phyloP scores from a whole-genome alignment of 2,797 vertebrate genomes.

The Gambusia yucatana region DNA sequence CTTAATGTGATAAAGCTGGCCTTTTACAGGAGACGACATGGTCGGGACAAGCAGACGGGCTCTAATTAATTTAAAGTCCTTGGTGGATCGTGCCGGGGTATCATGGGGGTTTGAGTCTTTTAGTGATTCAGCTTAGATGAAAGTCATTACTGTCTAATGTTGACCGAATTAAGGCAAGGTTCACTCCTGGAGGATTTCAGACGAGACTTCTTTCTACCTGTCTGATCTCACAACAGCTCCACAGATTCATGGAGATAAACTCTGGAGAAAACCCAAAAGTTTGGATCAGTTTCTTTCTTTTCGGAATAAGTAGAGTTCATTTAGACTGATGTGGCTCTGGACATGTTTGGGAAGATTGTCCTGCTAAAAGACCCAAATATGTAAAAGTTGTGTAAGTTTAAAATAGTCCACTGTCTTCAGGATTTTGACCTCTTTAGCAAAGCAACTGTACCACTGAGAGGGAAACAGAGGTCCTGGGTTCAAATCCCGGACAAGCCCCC shows the following conservation, averaged over 20 bases:
- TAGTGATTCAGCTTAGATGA: slow-evolving; percentile 63
- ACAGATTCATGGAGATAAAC: slow-evolving; percentile 46
- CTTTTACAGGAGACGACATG: slow-evolving; percentile 72
- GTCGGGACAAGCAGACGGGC: slow-evolving; percentile 80
- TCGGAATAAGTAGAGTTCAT: background rate
- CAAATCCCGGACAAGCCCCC: slow-evolving; percentile 85
- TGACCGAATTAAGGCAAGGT: slow-evolving; percentile 48
- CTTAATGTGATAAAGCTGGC: slow-evolving; percentile 64
- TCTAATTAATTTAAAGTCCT: slow-evolving; percentile 92
- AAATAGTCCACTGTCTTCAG: background rate
- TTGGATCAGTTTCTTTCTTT: background rate
- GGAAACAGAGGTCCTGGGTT: slow-evolving; percentile 83
- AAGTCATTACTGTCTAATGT: slow-evolving; percentile 69
- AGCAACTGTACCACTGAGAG: background rate
- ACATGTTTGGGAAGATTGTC: background rate
- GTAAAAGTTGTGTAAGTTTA: background rate
- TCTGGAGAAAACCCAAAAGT: background rate
- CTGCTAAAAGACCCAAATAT: background rate
- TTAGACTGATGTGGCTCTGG: background rate
- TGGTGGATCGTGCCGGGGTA: slow-evolving; percentile 59
- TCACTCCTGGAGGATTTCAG: slow-evolving; percentile 9
- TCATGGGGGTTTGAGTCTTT: slow-evolving; percentile 43
- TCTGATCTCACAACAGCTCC: slow-evolving; percentile 17
- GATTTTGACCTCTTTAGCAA: background rate
- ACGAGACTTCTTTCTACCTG: background rate